Conservation (phyloP, 1,140 invertebrate genomes). For the Patella vulgata region DNA sequence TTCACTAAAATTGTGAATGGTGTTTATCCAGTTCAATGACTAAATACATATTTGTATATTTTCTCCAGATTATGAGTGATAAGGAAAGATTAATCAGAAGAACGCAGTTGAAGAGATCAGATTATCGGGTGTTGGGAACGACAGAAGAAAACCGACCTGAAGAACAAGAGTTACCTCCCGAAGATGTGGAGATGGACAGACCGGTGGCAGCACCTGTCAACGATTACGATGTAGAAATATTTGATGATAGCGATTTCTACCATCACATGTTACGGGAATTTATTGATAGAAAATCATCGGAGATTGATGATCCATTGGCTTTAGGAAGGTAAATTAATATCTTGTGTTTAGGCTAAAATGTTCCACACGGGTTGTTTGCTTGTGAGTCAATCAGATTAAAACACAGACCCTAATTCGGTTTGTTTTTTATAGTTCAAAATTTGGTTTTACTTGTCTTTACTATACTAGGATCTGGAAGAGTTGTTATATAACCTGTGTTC, state of each 20-base stretch:
- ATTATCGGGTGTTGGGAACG: slow-evolving; percentile 79
- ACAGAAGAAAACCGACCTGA: slow-evolving; percentile 31
- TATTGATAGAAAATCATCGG: slow-evolving; percentile 88
- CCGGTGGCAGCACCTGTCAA: slow-evolving; percentile 58
- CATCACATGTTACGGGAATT: slow-evolving; percentile 90
- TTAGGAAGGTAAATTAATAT: slow-evolving; percentile 74
- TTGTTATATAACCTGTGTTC: too few species aligned
- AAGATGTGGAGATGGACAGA: not conserved
- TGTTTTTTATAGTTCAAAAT: too few species aligned
- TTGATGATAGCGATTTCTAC: slow-evolving; percentile 97
- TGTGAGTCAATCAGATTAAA: too few species aligned
- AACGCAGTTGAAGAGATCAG: slow-evolving; percentile 83
- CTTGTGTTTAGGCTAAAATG: too few species aligned
- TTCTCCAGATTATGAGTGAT: slow-evolving; percentile 75
- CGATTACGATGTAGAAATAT: slow-evolving; percentile 86
- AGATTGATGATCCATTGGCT: slow-evolving; percentile 78
- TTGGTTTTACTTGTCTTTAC: too few species aligned
- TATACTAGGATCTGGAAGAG: too few species aligned
- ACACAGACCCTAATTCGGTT: too few species aligned
- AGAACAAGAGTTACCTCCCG: slow-evolving; percentile 2
- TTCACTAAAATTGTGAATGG: too few species aligned
- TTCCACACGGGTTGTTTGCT: too few species aligned
- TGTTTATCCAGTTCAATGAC: too few species aligned
- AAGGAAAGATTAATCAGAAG: slow-evolving; percentile 79
- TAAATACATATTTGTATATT: too few species aligned